Base-by-base conservation (phyloP, 2,113 vertebrate species). In the Cavia aperea region DNA sequence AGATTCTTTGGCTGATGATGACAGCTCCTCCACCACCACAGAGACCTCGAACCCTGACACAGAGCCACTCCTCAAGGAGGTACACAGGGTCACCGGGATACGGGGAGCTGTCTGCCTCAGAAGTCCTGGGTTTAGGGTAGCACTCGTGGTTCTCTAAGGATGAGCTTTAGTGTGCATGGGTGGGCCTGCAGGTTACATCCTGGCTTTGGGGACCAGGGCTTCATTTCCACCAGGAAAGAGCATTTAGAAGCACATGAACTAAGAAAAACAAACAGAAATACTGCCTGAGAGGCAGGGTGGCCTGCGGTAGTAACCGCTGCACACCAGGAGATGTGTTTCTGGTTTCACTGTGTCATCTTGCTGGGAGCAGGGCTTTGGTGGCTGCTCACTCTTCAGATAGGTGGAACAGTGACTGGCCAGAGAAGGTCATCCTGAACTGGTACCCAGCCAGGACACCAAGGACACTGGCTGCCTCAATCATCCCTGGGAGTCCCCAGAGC, bases 11-110 rank as follows among this genome's bases (percentile, higher is more conserved):
- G 99, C 98, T 62, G 99, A 99, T 36, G 99, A 99, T 29, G 99
- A 99, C 98, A 99, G 98, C 97, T 99, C 99, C 96, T 99, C 99
- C 95, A 99, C 99, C 24, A 99, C 99, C 92, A 99, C 99, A 26
- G 99, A 99, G 98, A 99, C 99, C 92, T 99, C 99, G 86, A 99
- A 98, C 95, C 99, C 99, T 11, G 99, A 99, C 56, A 98, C 98
- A 95, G 99, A 99, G 92, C 97, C 98, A 10, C 98, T 97, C 97
- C 97, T 98, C 90, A 99, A 98, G 98, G 99, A 99, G 99, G 99
- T 99, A 97, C 0, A 39, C 0, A 2, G 23, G 78, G 0, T 66
- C 10, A 4, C 2, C 21, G 9, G n/a, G 14, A 49, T 24, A 60
- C 24, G 0, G 31, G 13, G 46, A n/a, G 31, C 29, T 1, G 1